phyloP scores from a whole-genome alignment of 2,797 vertebrate genomes.

The Channallabes apus region DNA sequence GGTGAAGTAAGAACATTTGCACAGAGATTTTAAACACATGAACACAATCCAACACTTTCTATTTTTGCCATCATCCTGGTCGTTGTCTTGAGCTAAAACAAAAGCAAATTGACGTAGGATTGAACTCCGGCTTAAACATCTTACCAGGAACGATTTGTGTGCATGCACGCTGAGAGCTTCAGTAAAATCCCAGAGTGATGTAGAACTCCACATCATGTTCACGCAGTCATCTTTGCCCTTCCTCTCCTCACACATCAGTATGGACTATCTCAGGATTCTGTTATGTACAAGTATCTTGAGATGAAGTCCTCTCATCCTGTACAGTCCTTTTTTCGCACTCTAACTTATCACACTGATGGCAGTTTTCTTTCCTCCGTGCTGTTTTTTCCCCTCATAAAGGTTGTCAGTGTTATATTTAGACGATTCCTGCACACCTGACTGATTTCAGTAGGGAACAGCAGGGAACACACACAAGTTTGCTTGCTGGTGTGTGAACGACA shows the following conservation, averaged over 20 bases:
- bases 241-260: neutral
- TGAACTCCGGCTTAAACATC: neutral
- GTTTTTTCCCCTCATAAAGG: neutral
- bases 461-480: neutral
- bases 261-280: neutral
- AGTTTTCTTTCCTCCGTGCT: neutral
- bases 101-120: too few relatives aligned
- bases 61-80: neutral
- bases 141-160: neutral
- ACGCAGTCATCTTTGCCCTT: neutral
- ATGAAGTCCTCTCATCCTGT: neutral
- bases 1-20: too few relatives aligned
- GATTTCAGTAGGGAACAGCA: neutral
- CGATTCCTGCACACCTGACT: neutral
- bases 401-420: neutral
- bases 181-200: neutral
- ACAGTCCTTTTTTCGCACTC: neutral
- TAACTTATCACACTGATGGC: neutral
- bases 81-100: neutral
- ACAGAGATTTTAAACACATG: neutral
- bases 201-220: neutral
- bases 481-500: constrained; percentile 2
- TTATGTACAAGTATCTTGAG: neutral
- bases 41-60: neutral
- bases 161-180: neutral